phyloP scores from a whole-genome alignment of 2,888 invertebrate genomes.

The Aspidapion aeneum region DNA sequence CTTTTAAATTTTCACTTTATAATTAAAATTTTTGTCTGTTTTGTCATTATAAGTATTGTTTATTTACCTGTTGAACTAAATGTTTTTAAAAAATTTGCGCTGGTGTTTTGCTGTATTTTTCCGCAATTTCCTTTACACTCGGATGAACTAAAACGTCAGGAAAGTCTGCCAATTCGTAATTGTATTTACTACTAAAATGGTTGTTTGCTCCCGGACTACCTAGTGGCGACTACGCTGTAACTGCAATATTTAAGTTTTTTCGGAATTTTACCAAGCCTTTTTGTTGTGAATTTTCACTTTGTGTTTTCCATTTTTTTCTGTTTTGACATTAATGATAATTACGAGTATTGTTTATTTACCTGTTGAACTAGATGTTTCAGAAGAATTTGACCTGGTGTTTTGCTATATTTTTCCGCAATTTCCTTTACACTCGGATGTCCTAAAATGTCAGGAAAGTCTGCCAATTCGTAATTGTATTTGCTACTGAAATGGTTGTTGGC shows the following conservation, averaged over 20 bases:
- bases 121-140: conserved; percentile 55
- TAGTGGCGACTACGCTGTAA: conserved; percentile 70
- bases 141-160: conserved; percentile 62
- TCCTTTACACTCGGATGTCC: conserved; percentile 56
- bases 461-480: conserved; percentile 55
- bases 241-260: conserved; percentile 56
- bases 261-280: conserved; percentile 60
- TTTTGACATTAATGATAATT: too few relatives aligned
- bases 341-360: too few relatives aligned
- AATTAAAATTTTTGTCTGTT: too few relatives aligned
- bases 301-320: too few relatives aligned
- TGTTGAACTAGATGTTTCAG: conserved; percentile 67
- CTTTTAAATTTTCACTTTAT: too few relatives aligned
- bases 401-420: conserved; percentile 57
- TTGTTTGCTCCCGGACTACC: conserved; percentile 68
- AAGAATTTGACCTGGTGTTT: conserved; percentile 67
- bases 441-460: conserved; percentile 57
- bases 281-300: conserved; percentile 78
- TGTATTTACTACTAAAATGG: conserved; percentile 60
- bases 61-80: conserved; percentile 62
- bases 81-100: conserved; percentile 72
- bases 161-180: conserved; percentile 46
- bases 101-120: conserved; percentile 57
- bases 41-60: too few relatives aligned
- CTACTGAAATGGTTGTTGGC: conserved; percentile 59